Evolutionary conservation across 2,888 invertebrate species (phyloP), one percentile per base, ranked within the genome.

Genomic region (Lathronympha strigana): DNA sequence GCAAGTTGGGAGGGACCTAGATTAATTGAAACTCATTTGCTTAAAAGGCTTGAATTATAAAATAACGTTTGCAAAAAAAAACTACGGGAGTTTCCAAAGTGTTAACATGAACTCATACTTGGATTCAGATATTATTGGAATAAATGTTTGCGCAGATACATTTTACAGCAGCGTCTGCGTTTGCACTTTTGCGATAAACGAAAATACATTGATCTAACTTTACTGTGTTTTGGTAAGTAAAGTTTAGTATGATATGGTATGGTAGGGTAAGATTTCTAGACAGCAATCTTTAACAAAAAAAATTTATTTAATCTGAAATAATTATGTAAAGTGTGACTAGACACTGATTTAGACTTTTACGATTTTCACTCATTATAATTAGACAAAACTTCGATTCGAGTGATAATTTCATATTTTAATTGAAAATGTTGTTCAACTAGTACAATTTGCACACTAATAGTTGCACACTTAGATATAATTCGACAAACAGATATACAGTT

Each of bases 1-100:
- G 63, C 38, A 72, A 77, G 71, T 75, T 75, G 60, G 50, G 45
- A 55, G 66, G 66, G 71, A 71, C 74, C 76, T 76, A 73, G 75
- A 74, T 71, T 71, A 73, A 74, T 71, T 75, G 66, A 69, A 72
- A 75, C 73, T 76, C 77, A 78, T 82, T 81, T 79, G 77, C 72
- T 72, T 81, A 78, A 80, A 80, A 79, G 74, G 75, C 72, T 75
- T 58, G 63, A 51, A 51, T 72, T 72, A 71, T 71, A 67, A 69
- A 66, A 68, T 58, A 61, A 45, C 58, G 25, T 45, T 51, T 17
- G 28, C 28, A 63, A 63, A 49, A 51, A 57, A 57, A 57, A 21
- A 40, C 17, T 17, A 28, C 23, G 5, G 23, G 25, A 40, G 25
- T 28, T 57, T 43, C 6, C 9, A 31, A n/a, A 57, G 43, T 55